Evolutionary conservation across 2,797 vertebrate species (phyloP).

Genomic region (Tokudaia tokunoshimensis): DNA sequence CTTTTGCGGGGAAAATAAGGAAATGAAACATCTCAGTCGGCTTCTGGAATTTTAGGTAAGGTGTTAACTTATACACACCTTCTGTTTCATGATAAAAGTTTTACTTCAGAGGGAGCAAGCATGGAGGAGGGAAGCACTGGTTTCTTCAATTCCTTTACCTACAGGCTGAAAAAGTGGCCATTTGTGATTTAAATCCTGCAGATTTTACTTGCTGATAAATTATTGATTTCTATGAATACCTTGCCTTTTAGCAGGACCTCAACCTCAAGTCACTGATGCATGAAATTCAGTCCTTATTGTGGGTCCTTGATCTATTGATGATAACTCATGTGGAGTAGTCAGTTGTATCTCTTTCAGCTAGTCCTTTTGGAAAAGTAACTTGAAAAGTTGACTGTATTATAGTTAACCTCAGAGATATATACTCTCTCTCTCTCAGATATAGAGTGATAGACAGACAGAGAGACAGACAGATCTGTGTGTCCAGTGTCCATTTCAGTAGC

Average conservation of each 20-base stretch:
- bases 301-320: background rate
- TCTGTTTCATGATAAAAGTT: background rate
- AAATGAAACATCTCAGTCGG: background rate
- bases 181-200: background rate
- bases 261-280: background rate
- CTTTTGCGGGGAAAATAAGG: background rate
- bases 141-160: background rate
- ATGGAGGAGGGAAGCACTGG: background rate
- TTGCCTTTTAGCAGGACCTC: background rate
- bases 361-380: background rate
- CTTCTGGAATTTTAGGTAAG: background rate
- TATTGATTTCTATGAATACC: background rate
- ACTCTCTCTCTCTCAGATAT: background rate
- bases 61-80: background rate
- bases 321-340: background rate
- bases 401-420: background rate
- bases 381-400: background rate
- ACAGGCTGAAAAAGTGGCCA: background rate
- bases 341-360: background rate
- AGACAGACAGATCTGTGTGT: background rate
- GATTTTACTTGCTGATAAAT: background rate
- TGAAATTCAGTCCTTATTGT: background rate
- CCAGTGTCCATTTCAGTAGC: background rate
- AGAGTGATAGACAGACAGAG: no score
- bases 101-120: background rate